Base-by-base conservation (phyloP, 2,888 invertebrate genomes). In the Notodonta dromedarius region DNA sequence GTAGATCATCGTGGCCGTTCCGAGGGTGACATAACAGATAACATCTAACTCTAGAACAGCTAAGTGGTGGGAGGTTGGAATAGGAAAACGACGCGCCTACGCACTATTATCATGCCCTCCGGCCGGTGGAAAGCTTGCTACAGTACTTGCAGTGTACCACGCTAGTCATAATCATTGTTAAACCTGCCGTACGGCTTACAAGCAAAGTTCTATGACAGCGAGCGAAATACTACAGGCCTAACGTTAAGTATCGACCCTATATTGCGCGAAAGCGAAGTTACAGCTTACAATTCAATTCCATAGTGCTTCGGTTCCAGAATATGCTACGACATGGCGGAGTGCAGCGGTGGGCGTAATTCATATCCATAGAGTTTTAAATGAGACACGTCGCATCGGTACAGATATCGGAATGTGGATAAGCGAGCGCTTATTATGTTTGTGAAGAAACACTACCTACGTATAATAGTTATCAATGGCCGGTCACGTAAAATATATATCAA, bases 241-340 rank as follows among this genome's bases (percentile, higher is more conserved):
- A 83, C 79, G 71, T 81, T 85, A 84, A 82, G 80, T 85, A 88
- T 85, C 86, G 88, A 87, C 85, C 84, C 81, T 83, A 85, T 88
- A 87, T 79, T 79, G 86, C 85, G 84, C 82, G 84, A 82, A 88
- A 91, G 91, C 90, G 73, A 85, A 86, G 71, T 81, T 83, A 88
- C 86, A 86, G 85, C 85, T 80, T 84, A 87, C 84, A 81, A 77
- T 84, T 93, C 93, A 93, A 93, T 93, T 93, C 93, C 93, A 80
- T 86, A 85, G 91, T 93, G 93, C 93, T 86, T 88, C 82, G 79
- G 74, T 83, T 78, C 78, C 78, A 73, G 79, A 78, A 81, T 80
- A 78, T 68, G 70, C 66, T 66, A 68, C 74, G 69, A 64, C 57
- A 57, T 61, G 56, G 62, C 62, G 58, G 60, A 62, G 66, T 70